A percentile compares a stretch with the other conserved stretches of the same genome.
These are phyloP conservation scores for Spicauda simplicius DNA, from an alignment of 2,888 invertebrate genomes.

Conservation along the genomic window DNA sequence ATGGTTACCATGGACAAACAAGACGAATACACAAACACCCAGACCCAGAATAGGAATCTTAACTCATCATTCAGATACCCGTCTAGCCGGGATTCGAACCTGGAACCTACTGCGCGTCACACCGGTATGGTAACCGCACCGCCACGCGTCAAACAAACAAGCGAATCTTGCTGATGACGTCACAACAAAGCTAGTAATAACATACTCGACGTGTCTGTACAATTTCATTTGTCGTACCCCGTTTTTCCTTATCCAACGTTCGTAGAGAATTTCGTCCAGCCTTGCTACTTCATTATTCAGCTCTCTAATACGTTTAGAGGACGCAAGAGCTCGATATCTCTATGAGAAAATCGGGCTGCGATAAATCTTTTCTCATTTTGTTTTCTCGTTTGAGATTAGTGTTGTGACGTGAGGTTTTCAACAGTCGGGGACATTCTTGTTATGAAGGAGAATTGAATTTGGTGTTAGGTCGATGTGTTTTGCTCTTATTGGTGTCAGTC, in stretches of 20 bases:
- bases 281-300: slow-evolving; percentile 34
- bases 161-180: slow-evolving; percentile 17
- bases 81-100: no score
- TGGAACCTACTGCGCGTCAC: no score
- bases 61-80: no score
- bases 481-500: neutral
- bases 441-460: slow-evolving; percentile 9
- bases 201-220: slow-evolving; percentile 29
- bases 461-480: neutral
- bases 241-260: slow-evolving; percentile 27
- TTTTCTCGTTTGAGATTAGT: slow-evolving; percentile 7
- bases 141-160: neutral
- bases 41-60: no score
- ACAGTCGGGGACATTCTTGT: neutral
- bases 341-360: slow-evolving; percentile 26
- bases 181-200: slow-evolving; percentile 27
- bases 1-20: no score
- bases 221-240: slow-evolving; percentile 33
- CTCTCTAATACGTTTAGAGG: slow-evolving; percentile 35
- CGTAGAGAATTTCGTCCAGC: slow-evolving; percentile 28
- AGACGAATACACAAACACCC: no score
- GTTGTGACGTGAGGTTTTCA: neutral
- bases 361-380: slow-evolving; percentile 23
- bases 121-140: no score
- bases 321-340: slow-evolving; percentile 26